Percentiles rank a stretch among this genome's conserved stretches.
Evolutionary conservation across 2,113 vertebrate species (phyloP).

Genomic region (Paramormyrops kingsleyae): DNA sequence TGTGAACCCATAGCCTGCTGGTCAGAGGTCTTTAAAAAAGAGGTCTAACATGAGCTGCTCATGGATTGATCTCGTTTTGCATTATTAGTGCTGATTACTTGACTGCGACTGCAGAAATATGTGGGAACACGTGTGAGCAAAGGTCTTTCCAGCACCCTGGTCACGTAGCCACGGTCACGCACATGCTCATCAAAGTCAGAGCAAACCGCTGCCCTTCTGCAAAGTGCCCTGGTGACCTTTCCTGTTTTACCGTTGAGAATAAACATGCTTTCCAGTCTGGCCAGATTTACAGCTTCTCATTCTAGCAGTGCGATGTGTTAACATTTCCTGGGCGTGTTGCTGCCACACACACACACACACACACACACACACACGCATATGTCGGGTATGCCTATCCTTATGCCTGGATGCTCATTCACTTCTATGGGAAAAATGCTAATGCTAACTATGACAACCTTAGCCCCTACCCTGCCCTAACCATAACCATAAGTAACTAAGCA

Average conservation of each 20-base stretch:
- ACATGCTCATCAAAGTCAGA: neutral
- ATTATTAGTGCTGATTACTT: neutral
- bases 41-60: neutral
- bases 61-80: neutral
- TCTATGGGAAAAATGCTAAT: too few relatives aligned
- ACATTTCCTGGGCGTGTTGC: neutral
- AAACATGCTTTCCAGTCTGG: conserved; percentile 3
- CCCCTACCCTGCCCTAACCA: too few relatives aligned
- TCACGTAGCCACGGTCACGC: neutral
- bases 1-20: neutral
- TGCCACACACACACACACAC: conserved; percentile 10
- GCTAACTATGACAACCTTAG: too few relatives aligned
- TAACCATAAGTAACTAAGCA: too few relatives aligned
- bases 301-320: neutral
- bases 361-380: neutral
- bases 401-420: too few relatives aligned
- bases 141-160: neutral
- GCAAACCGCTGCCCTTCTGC: neutral
- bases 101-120: neutral
- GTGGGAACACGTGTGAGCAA: neutral
- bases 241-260: neutral
- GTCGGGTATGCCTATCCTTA: neutral
- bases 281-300: neutral
- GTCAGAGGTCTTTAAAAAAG: neutral
- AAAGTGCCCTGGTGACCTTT: neutral